These are phyloP conservation scores for Microctenopoma stevenorrisi DNA, from an alignment of 2,797 vertebrate genomes.

Conservation along the genomic window DNA sequence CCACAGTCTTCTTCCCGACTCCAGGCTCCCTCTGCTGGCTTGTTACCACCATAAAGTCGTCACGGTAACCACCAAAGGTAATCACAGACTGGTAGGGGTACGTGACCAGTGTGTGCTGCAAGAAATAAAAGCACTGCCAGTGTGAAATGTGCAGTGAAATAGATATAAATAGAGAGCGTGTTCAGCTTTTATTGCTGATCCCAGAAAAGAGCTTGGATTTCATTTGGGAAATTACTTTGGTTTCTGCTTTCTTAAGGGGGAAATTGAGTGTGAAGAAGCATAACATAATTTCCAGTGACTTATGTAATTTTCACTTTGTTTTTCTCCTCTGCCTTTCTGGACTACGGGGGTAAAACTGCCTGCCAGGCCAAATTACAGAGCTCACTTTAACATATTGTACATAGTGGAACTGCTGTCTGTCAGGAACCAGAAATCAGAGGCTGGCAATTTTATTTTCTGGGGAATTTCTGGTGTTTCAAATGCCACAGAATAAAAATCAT, in stretches of 20 bases:
- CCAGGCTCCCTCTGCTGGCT: slow-evolving; percentile 87
- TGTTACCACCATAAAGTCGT: slow-evolving; percentile 95
- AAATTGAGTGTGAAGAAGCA: slow-evolving; percentile 52
- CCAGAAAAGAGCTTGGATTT: slow-evolving; percentile 27
- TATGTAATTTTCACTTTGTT: slow-evolving; percentile 47
- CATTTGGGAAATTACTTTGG: slow-evolving; percentile 31
- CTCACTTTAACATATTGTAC: slow-evolving; percentile 55
- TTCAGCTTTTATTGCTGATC: slow-evolving; percentile 22
- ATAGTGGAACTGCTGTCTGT: slow-evolving; percentile 52
- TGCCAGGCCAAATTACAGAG: slow-evolving; percentile 73
- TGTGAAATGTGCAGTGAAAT: slow-evolving; percentile 37
- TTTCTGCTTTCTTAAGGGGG: slow-evolving; percentile 34
- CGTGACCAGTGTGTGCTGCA: slow-evolving; percentile 88
- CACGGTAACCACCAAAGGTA: slow-evolving; percentile 93
- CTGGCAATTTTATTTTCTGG: slow-evolving; percentile 60
- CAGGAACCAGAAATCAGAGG: slow-evolving; percentile 47
- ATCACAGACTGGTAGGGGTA: slow-evolving; percentile 90
- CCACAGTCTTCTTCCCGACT: slow-evolving; percentile 86
- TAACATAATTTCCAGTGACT: slow-evolving; percentile 44
- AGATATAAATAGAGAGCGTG: slow-evolving; percentile 16
- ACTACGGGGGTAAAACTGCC: slow-evolving; percentile 16
- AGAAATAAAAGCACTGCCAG: slow-evolving; percentile 22
- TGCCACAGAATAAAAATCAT: slow-evolving; percentile 59
- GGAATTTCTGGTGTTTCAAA: slow-evolving; percentile 61
- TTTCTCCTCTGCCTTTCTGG: slow-evolving; percentile 22